Conservation (phyloP, 1,140 invertebrate genomes). For the Papilio polytes region DNA sequence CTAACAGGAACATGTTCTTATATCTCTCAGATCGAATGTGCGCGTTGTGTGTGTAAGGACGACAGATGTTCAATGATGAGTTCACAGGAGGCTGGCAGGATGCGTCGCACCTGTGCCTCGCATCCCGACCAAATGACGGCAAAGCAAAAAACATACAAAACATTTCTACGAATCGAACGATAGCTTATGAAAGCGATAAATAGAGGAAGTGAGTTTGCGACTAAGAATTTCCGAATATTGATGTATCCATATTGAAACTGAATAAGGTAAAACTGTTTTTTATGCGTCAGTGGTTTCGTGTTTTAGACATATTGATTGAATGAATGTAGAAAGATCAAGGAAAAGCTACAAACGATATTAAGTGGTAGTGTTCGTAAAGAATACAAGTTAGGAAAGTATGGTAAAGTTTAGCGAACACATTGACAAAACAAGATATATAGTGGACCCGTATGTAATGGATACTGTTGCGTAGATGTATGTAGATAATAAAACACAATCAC, state of each 20-base stretch:
- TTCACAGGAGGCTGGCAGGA: constrained; percentile 62
- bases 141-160: constrained; percentile 59
- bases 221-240: constrained; percentile 4
- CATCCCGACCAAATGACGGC: constrained; percentile 55
- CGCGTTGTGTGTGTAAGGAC: constrained; percentile 40
- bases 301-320: not conserved
- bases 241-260: not conserved
- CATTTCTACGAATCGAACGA: constrained; percentile 35
- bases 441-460: not conserved
- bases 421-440: not conserved
- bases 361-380: not conserved
- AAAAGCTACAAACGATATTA: not conserved
- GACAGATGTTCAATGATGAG: constrained; percentile 70
- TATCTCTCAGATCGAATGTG: constrained; percentile 35
- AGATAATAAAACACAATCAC: too few species aligned
- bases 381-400: not conserved
- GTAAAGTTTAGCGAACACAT: not conserved
- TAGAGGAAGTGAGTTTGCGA: constrained; percentile 15
- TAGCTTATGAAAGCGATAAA: constrained; percentile 10
- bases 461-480: too few species aligned
- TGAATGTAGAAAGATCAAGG: not conserved
- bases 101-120: constrained; percentile 72
- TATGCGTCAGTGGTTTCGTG: not conserved
- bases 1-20: constrained; percentile 9
- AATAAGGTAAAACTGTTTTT: not conserved